These are phyloP conservation scores for Coryphaenoides rupestris DNA, from an alignment of 2,113 vertebrate species.

Conservation along the genomic window DNA sequence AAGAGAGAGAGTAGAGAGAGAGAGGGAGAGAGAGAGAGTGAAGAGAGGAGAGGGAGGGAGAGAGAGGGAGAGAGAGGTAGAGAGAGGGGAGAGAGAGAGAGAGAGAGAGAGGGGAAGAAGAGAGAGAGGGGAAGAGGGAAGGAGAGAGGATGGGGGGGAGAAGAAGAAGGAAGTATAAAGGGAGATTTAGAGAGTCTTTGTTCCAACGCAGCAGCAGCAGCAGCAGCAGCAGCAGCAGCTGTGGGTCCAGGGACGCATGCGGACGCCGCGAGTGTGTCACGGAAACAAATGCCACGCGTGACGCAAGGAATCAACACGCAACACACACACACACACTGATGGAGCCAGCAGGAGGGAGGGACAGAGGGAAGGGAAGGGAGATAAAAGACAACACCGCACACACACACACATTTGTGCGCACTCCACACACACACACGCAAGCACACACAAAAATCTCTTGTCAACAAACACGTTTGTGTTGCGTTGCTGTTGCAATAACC, in stretches of 20 bases:
- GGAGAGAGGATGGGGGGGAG: conserved; percentile 32
- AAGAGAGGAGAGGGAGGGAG: not conserved
- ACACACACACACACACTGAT: conserved; percentile 10
- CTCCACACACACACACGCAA: no score
- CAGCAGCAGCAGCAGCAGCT: conserved; percentile 14
- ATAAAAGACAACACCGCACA: no score
- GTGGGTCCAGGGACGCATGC: conserved; percentile 50
- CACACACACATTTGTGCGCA: not conserved
- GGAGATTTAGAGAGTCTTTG: conserved; percentile 50
- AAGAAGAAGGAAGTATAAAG: conserved; percentile 59
- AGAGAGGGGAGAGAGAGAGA: conserved; percentile 32
- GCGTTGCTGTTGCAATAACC: not conserved
- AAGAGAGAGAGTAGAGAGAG: conserved; percentile 1
- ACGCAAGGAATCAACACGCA: conserved; percentile 25
- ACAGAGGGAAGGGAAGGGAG: no score
- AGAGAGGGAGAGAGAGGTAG: not conserved
- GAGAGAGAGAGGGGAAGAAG: conserved; percentile 30
- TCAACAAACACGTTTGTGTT: no score
- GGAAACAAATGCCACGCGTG: conserved; percentile 53
- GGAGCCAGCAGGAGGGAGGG: no score
- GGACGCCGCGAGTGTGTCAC: conserved; percentile 47
- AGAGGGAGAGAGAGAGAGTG: conserved; percentile 9
- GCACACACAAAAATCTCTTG: no score
- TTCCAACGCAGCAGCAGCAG: conserved; percentile 42
- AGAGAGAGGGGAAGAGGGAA: conserved; percentile 27